Conservation (phyloP, 1,140 invertebrate genomes). For the Asobara japonica region DNA sequence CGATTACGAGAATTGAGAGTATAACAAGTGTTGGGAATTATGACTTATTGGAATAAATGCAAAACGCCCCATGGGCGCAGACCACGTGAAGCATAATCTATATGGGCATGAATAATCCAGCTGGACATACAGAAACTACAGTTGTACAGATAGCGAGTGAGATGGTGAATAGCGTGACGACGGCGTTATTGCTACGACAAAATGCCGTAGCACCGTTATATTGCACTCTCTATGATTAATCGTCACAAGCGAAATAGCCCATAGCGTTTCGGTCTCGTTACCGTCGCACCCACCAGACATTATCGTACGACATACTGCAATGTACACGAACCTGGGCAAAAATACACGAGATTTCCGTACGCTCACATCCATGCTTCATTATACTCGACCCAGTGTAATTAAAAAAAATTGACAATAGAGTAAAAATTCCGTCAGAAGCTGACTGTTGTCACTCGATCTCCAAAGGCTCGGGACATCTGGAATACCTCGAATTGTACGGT, state of each 20-base stretch:
- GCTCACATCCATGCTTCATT: too few species aligned
- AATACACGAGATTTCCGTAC: neutral
- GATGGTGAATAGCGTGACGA: conserved; percentile 33
- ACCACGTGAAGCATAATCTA: neutral
- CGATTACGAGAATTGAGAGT: neutral
- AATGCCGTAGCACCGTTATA: conserved; percentile 27
- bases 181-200: conserved; percentile 34
- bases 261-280: conserved; percentile 34
- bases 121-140: conserved; percentile 12
- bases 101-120: conserved; percentile 13
- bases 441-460: too few species aligned
- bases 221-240: conserved; percentile 41
- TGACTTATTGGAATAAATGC: neutral
- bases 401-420: too few species aligned
- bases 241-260: conserved; percentile 27
- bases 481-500: too few species aligned
- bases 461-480: too few species aligned
- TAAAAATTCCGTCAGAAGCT: too few species aligned
- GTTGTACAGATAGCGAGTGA: conserved; percentile 9
- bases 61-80: neutral
- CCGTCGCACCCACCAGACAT: conserved; percentile 24
- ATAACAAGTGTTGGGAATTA: neutral
- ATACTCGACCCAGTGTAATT: too few species aligned
- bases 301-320: neutral
- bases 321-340: neutral